Conservation (phyloP, 2,113 vertebrate genomes). For the Alligator mississippiensis region DNA sequence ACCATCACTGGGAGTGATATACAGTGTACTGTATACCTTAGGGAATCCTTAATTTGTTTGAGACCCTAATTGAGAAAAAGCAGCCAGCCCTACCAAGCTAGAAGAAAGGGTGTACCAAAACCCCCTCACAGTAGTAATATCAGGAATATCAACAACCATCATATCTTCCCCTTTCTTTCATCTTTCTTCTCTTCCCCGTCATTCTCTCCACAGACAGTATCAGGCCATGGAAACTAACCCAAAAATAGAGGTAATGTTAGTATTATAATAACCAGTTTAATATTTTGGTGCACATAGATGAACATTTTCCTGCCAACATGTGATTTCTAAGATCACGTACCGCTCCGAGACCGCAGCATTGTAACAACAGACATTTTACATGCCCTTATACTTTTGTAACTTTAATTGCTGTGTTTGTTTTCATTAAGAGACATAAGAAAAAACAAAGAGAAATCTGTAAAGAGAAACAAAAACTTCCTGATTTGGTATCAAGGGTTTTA, state of each 20-base stretch:
- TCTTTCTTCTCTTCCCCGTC: slow-evolving; percentile 10
- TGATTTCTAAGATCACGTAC: accelerated
- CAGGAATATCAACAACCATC: background rate
- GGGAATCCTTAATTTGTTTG: background rate
- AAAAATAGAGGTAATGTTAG: slow-evolving; percentile 21
- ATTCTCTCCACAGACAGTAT: background rate
- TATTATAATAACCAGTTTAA: background rate
- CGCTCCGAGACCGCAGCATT: background rate
- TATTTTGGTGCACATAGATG: background rate
- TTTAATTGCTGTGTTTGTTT: accelerated
- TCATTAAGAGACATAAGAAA: background rate
- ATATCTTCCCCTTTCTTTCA: background rate
- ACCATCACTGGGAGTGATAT: background rate
- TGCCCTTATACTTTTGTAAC: background rate
- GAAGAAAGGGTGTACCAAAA: background rate
- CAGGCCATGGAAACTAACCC: background rate
- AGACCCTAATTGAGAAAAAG: background rate
- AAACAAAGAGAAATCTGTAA: background rate
- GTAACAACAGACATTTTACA: background rate
- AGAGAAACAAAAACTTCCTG: background rate
- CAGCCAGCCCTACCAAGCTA: background rate
- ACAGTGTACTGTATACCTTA: background rate
- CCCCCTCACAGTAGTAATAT: background rate
- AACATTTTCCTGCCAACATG: background rate
- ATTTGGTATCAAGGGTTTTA: background rate